Evolutionary conservation across 2,797 vertebrate species (phyloP).

Genomic region (Fratercula arctica): DNA sequence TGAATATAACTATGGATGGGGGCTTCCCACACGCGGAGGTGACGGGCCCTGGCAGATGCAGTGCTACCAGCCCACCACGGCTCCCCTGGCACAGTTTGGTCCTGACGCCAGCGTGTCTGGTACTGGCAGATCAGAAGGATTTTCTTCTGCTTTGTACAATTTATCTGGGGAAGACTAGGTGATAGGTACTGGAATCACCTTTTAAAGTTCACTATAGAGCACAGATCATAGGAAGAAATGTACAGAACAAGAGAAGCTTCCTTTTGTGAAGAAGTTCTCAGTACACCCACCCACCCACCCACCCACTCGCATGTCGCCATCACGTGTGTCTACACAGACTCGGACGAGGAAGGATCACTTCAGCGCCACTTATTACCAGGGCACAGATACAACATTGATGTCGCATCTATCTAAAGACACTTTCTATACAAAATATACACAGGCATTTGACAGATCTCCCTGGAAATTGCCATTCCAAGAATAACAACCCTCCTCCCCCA

Average conservation of each 20-base stretch:
- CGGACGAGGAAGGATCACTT: neutral
- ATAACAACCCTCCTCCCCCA: neutral
- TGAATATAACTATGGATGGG: accelerated
- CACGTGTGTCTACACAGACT: accelerated
- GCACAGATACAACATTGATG: neutral
- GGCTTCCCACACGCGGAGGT: accelerated
- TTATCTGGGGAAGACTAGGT: neutral
- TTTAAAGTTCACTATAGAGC: neutral
- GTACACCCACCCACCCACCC: neutral
- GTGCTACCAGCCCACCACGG: neutral
- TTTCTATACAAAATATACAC: neutral
- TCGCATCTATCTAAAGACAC: neutral
- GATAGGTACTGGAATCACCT: neutral
- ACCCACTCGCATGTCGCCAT: accelerated
- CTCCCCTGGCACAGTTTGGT: neutral
- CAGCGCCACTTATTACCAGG: neutral
- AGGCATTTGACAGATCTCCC: neutral
- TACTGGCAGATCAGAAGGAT: neutral
- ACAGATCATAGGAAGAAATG: neutral
- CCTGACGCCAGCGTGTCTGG: neutral
- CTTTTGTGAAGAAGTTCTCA: neutral
- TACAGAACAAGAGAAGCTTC: neutral
- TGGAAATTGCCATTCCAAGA: neutral
- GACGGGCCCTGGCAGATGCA: neutral
- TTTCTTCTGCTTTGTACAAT: neutral